Percentiles rank a stretch among this genome's conserved stretches.
Conservation (phyloP, 2,113 vertebrate genomes). For the Scalopus aquaticus region DNA sequence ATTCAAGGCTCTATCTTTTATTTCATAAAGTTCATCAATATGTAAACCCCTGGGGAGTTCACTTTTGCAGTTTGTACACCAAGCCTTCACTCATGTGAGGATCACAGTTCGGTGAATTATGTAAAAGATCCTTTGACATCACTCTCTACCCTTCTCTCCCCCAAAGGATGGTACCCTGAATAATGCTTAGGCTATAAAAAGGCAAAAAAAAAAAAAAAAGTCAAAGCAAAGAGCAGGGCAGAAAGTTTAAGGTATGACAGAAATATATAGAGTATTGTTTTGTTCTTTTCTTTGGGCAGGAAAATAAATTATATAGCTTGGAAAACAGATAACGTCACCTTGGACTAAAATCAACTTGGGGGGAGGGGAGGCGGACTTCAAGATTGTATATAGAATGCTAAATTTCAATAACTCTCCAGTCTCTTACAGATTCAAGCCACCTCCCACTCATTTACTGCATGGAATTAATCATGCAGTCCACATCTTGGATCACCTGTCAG, state of each 20-base stretch:
- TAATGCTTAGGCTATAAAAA: not conserved
- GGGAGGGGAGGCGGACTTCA: not conserved
- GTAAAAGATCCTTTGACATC: not conserved
- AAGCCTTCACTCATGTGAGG: slow-evolving; percentile 10
- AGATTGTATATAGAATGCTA: not conserved
- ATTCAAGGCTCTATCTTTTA: slow-evolving; percentile 10
- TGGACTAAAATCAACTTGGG: not conserved
- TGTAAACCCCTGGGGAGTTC: not conserved
- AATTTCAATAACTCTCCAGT: not conserved
- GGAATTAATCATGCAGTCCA: not conserved
- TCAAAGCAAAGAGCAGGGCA: not conserved
- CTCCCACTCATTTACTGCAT: not conserved
- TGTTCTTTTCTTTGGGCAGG: no score
- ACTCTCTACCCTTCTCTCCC: not conserved
- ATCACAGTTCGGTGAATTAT: not conserved
- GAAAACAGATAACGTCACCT: not conserved
- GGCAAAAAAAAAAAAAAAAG: rapidly evolving
- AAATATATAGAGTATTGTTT: not conserved
- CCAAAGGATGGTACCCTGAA: not conserved
- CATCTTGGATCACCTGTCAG: not conserved
- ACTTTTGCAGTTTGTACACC: not conserved
- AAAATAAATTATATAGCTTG: not conserved
- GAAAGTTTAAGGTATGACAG: not conserved
- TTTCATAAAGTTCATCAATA: slow-evolving; percentile 44
- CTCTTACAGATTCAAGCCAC: not conserved